Evolutionary conservation across 2,113 vertebrate genomes (phyloP).

Genomic region (Gobio gobio): DNA sequence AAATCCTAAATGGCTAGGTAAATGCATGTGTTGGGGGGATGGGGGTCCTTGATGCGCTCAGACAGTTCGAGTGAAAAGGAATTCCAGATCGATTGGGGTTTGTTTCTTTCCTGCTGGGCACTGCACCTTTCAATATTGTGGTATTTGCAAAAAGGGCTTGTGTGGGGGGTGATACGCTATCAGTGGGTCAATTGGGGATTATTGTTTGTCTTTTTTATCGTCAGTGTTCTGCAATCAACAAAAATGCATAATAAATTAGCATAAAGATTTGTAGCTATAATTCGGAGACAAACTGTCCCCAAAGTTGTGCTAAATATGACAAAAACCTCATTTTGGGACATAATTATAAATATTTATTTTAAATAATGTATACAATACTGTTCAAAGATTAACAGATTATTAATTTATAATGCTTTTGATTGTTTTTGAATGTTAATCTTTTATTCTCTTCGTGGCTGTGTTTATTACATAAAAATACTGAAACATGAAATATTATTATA

Average conservation of each 20-base stretch:
- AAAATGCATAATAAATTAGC: neutral
- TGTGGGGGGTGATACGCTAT: neutral
- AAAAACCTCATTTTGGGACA: neutral
- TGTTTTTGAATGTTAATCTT: too few species aligned
- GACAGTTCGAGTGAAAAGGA: constrained; percentile 14
- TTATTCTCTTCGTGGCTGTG: neutral
- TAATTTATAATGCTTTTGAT: too few species aligned
- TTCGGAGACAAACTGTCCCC: neutral
- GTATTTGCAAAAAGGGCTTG: neutral
- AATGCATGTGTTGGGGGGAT: constrained; percentile 47
- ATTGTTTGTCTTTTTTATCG: neutral
- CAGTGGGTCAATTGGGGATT: neutral
- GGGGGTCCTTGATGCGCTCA: constrained; percentile 10
- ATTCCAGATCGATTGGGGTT: constrained; percentile 35
- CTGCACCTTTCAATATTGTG: constrained; percentile 16
- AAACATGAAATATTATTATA: neutral
- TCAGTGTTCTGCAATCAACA: neutral
- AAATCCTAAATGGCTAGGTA: constrained; percentile 71
- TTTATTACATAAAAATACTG: neutral
- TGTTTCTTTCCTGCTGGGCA: constrained; percentile 28
- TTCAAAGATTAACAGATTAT: too few species aligned
- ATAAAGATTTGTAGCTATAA: neutral
- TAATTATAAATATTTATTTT: neutral
- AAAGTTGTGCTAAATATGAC: neutral
- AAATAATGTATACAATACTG: too few species aligned